Base-by-base conservation (phyloP, 1,140 invertebrate species). In the Helicoverpa zea region DNA sequence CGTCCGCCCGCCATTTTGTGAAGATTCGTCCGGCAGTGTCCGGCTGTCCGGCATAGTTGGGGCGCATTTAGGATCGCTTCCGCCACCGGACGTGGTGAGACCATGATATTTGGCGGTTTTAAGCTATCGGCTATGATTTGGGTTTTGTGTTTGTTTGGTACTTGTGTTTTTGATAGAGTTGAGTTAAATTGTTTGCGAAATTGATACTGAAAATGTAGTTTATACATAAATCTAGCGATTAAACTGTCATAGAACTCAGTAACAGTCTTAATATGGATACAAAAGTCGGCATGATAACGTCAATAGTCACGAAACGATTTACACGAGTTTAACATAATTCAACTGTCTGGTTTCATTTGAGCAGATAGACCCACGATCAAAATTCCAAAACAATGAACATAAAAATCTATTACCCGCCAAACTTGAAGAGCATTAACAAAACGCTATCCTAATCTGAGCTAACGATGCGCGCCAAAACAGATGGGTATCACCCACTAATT, bases 1-100 rank as follows among this genome's bases (percentile, higher is more conserved):
- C 86, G 92, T 93, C 91, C 92, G 87, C 83, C 90, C 84, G 92
- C 91, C 92, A 93, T 94, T 92, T 94, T 94, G 91, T 88, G 90
- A 94, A 93, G 91, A 92, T 89, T 87, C 75, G 74, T 43, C 75
- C 90, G 83, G 86, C 84, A 63, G 70, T 59, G 52, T 59, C 56
- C 56, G 80, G 86, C 79, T 82, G 88, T 92, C 92, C 91, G 92
- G 89, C 86, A 89, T 91, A 91, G 90, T 91, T 91, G 88, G 89
- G 86, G 90, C 88, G 92, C 90, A 94, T 93, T 94, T 93, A 90
- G 90, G 87, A 89, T 87, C 85, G 86, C 87, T 87, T 83, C 79
- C 66, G 74, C 29, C 75, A 58, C 74, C 79, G 70, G 74, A 80
- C 64, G 74, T 77, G 43, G 61, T 64, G 14, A n/a, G 59, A 16